phyloP scores from a whole-genome alignment of 2,797 vertebrate species.

The Pampus argenteus region DNA sequence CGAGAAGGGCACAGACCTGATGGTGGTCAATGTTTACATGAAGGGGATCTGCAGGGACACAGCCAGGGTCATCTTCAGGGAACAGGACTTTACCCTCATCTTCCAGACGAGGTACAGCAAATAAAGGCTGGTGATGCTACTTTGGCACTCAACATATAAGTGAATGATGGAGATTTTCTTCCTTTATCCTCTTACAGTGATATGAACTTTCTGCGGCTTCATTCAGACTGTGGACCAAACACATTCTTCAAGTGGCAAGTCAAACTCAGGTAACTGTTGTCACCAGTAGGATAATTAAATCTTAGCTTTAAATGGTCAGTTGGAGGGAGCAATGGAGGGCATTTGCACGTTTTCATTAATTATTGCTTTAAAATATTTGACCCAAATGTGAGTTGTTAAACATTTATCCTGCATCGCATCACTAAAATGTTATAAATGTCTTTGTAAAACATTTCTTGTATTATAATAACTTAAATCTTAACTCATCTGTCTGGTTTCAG shows the following conservation, averaged over 20 bases:
- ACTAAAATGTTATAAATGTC: too few species aligned
- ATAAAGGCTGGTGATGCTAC: rapidly evolving
- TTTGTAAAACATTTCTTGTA: too few species aligned
- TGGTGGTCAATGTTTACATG: conserved; percentile 97
- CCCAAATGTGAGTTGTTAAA: not conserved
- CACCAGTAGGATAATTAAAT: not conserved
- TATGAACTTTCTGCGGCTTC: conserved; percentile 91
- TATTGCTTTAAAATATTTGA: not conserved
- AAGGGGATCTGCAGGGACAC: conserved; percentile 92
- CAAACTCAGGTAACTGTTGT: conserved; percentile 91
- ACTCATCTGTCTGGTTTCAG: conserved; percentile 79
- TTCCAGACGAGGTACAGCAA: conserved; percentile 94
- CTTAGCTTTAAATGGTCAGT: not conserved
- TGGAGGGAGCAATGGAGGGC: not conserved
- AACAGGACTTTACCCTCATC: conserved; percentile 97
- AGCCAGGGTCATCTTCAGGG: conserved; percentile 94
- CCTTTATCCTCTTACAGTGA: conserved; percentile 83
- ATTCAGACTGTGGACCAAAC: conserved; percentile 91
- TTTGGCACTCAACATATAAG: not conserved
- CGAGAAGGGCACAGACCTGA: conserved; percentile 96
- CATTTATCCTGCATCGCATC: not conserved
- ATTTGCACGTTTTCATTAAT: not conserved
- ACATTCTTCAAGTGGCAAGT: conserved; percentile 98
- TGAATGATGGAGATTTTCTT: not conserved
- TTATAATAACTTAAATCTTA: too few species aligned